phyloP scores from a whole-genome alignment of 2,888 invertebrate species.

The Scelioninae gen. 1 region DNA sequence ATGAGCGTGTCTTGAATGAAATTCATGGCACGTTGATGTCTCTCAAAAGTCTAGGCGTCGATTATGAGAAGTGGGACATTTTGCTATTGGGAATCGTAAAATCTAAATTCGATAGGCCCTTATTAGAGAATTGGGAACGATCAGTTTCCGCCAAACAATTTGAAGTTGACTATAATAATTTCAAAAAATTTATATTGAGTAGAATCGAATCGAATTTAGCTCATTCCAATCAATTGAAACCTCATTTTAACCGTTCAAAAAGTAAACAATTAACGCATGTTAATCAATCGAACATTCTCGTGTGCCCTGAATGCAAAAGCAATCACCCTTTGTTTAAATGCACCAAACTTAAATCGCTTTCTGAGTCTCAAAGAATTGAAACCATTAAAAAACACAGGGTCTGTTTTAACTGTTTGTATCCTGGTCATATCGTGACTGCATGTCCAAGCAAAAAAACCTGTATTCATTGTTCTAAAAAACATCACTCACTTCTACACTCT shows the following conservation, averaged over 20 bases:
- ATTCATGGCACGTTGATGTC: conserved; percentile 1
- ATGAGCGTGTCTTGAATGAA: conserved; percentile 8
- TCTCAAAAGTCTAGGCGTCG: background rate
- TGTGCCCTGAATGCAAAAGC: background rate
- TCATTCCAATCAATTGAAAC: background rate
- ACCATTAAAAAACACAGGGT: conserved; percentile 1
- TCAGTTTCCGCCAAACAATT: background rate
- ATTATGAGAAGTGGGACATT: background rate
- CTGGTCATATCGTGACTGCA: background rate
- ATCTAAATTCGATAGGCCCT: background rate
- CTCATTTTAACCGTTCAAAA: background rate
- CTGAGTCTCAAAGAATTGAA: background rate
- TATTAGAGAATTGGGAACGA: conserved; percentile 7
- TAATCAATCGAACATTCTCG: background rate
- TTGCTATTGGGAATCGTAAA: background rate
- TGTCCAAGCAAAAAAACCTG: conserved; percentile 10
- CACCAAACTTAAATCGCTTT: background rate
- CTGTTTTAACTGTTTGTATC: conserved; percentile 16
- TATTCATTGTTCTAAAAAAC: background rate
- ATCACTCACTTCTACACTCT: conserved; percentile 16
- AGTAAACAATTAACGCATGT: background rate
- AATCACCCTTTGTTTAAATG: background rate
- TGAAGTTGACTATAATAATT: background rate
- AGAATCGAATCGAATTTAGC: conserved; percentile 5
- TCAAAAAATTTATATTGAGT: conserved; percentile 6